Evolutionary conservation across 2,888 invertebrate genomes (phyloP), one percentile per base, ranked within the genome.

Genomic region (Cryptops parisi): DNA sequence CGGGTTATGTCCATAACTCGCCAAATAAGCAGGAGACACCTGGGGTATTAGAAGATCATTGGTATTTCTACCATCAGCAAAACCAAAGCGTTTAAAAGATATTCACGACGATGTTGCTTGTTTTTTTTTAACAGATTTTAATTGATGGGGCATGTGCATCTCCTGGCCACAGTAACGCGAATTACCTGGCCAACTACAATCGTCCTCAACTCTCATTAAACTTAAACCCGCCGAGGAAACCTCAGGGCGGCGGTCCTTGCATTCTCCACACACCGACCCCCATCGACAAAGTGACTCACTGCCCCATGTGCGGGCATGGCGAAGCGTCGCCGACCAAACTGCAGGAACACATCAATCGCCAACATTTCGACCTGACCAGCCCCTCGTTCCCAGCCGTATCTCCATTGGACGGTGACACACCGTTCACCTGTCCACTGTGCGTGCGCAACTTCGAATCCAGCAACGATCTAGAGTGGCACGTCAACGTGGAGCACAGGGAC

Each of bases 401-500:
- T 6, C 57, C 57, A 2, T 23, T 48, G 2, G 56, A 54, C 12
- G 56, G 58, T 6, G 58, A 60, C 19, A 57, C 57, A 58, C 69
- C 73, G 9, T 82, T 78, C 61, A 79, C 81, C 58, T 88, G 88
- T 65, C 87, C 88, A 0, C 76, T 88, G 44, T 88, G 88, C 69
- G 77, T 84, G 64, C 74, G 77, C 46, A 79, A 79, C 60, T 78
- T 80, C n/a, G 58, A 61, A 41, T 61, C 63, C 23, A 61, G 62
- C 33, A 78, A 81, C 2, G 84, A 85, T 65, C 76, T 88, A 49
- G 86, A 87, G 68, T 70, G 85, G 48, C 89, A 89, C 65, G 86
- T 88, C 1, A 87, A 87, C 70, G 81, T 84, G 54, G 85, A 84
- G 63, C 87, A 88, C 66, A 76, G 79, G 63, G 86, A 86, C 70